Evolutionary conservation across 2,797 vertebrate genomes (phyloP).

Genomic region (Syngnathus rostellatus): DNA sequence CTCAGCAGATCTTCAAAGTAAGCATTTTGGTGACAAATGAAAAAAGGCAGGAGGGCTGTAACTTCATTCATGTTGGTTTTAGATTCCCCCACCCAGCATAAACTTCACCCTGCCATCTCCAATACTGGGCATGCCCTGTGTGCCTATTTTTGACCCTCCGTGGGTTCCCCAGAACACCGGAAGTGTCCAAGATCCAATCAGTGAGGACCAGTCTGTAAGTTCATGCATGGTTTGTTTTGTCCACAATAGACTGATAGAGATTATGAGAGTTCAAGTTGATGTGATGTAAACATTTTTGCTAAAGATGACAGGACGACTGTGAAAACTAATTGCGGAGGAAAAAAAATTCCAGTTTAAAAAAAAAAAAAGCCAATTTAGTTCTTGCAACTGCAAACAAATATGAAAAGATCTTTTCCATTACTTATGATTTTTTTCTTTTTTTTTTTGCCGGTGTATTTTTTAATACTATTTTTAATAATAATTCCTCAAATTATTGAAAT

Average conservation of each 20-base stretch:
- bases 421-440: no score
- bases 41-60: not conserved
- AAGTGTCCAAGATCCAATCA: conserved; percentile 96
- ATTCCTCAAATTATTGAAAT: no score
- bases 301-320: not conserved
- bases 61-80: conserved; percentile 7
- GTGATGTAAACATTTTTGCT: not conserved
- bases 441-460: no score
- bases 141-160: conserved; percentile 97
- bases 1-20: conserved; percentile 99
- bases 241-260: not conserved
- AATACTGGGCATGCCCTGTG: conserved; percentile 96
- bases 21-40: not conserved
- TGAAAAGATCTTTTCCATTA: no score
- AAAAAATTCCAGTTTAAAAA: no score
- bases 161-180: conserved; percentile 96
- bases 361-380: no score
- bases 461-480: no score
- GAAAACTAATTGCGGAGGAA: no score
- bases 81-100: conserved; percentile 99
- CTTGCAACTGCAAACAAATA: no score
- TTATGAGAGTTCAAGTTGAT: no score
- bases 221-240: not conserved
- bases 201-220: conserved; percentile 97
- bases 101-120: conserved; percentile 98